Percentiles rank a stretch among this genome's conserved stretches.
These are phyloP conservation scores for Lasioglossum baleicum DNA, from an alignment of 1,140 invertebrate species.

Conservation along the genomic window DNA sequence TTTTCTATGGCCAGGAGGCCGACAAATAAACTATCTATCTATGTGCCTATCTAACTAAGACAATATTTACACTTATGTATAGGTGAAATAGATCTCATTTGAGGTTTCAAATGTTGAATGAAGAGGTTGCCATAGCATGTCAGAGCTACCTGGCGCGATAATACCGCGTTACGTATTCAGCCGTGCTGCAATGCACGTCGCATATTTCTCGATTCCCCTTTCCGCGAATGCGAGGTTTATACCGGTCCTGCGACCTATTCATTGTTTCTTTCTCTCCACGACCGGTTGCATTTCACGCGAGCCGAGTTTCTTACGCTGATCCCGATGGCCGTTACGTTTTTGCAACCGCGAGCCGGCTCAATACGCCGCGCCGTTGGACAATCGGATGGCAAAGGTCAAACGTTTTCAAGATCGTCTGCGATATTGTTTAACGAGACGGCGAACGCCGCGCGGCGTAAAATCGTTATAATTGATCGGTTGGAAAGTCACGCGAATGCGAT, in stretches of 20 bases:
- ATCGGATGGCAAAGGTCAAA: slow-evolving; percentile 9
- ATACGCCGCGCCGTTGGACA: background rate
- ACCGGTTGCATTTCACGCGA: slow-evolving; percentile 21
- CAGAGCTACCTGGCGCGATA: slow-evolving; percentile 1
- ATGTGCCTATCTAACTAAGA: too few species aligned
- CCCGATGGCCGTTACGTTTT: background rate
- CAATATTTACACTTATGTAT: too few species aligned
- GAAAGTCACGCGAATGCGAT: background rate
- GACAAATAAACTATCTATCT: too few species aligned
- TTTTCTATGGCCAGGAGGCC: too few species aligned
- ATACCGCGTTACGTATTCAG: slow-evolving; percentile 17
- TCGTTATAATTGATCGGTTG: background rate
- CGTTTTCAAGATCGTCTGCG: slow-evolving; percentile 1
- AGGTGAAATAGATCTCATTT: too few species aligned
- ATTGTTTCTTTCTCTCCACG: slow-evolving; percentile 13
- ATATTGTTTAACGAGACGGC: slow-evolving; percentile 5
- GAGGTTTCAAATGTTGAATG: too few species aligned
- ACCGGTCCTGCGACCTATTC: background rate
- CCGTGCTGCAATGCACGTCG: background rate
- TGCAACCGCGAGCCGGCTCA: background rate
- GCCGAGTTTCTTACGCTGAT: background rate
- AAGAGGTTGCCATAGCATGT: too few species aligned
- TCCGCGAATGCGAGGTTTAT: slow-evolving; percentile 9
- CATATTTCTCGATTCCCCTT: slow-evolving; percentile 1
- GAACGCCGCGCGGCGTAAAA: background rate